These are phyloP conservation scores for Cottus gobio DNA, from an alignment of 2,113 vertebrate species.

Conservation along the genomic window DNA sequence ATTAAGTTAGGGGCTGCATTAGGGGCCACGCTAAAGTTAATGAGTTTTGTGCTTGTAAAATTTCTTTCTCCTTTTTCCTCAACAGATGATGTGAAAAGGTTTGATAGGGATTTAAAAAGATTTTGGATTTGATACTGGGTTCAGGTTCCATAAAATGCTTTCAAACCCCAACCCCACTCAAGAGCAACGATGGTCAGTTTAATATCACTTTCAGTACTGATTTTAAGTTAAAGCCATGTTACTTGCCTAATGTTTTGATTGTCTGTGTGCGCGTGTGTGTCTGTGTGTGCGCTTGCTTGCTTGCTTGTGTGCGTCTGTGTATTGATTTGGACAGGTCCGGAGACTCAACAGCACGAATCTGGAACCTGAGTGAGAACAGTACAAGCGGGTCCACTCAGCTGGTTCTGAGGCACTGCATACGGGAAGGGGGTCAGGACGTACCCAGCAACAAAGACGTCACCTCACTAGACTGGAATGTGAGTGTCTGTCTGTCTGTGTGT, in stretches of 20 bases:
- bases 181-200: constrained; percentile 54
- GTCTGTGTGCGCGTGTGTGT: constrained; percentile 1
- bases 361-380: constrained; percentile 98
- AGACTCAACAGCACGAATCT: constrained; percentile 97
- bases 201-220: constrained; percentile 25
- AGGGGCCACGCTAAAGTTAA: neutral
- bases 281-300: constrained; percentile 7
- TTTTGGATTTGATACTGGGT: constrained; percentile 49
- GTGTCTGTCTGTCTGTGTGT: constrained; percentile 29
- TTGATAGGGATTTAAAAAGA: constrained; percentile 45
- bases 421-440: constrained; percentile 97
- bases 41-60: constrained; percentile 48
- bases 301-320: neutral
- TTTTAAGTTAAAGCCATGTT: constrained; percentile 7
- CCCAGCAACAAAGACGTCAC: constrained; percentile 99
- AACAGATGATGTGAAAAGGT: constrained; percentile 56
- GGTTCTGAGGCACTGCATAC: constrained; percentile 97
- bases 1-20: neutral
- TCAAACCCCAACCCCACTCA: constrained; percentile 46
- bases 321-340: constrained; percentile 82
- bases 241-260: constrained; percentile 9
- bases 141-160: constrained; percentile 49
- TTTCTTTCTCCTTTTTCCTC: constrained; percentile 45
- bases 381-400: constrained; percentile 95
- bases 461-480: constrained; percentile 98